phyloP scores from a whole-genome alignment of 2,113 vertebrate species.

The Mohoua ochrocephala region DNA sequence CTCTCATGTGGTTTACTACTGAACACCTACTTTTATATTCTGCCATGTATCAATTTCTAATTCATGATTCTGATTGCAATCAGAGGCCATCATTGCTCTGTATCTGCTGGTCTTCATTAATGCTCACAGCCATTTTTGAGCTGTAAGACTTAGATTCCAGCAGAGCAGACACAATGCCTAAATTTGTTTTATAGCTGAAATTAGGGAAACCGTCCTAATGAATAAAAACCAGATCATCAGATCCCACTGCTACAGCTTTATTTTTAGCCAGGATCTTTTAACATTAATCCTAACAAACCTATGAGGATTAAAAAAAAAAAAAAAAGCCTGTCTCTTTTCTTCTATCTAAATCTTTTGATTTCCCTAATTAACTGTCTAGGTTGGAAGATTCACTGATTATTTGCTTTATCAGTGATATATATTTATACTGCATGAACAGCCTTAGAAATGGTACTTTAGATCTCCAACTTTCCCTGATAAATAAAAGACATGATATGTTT shows the following conservation, averaged over 20 bases:
- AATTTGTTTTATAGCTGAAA: not conserved
- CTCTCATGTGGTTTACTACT: not conserved
- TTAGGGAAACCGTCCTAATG: not conserved
- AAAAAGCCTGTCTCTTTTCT: not conserved
- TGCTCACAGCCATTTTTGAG: not conserved
- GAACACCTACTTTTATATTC: constrained; percentile 17
- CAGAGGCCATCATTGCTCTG: not conserved
- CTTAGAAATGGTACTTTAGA: not conserved
- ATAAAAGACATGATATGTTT: not conserved
- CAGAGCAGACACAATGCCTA: not conserved
- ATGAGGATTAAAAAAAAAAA: not conserved
- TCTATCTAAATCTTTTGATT: not conserved
- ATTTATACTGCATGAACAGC: not conserved
- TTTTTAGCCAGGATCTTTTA: not conserved
- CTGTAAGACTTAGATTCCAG: not conserved
- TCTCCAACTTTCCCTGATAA: not conserved
- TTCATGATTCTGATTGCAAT: constrained; percentile 57
- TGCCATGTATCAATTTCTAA: not conserved
- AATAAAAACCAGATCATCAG: not conserved
- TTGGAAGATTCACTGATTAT: not conserved
- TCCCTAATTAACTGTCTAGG: not conserved
- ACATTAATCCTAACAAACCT: not conserved
- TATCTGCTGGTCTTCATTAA: constrained; percentile 21
- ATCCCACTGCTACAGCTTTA: not conserved
- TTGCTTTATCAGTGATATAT: not conserved